A percentile compares a stretch with the other conserved stretches of the same genome.
These are phyloP conservation scores for Conger conger DNA, from an alignment of 2,113 vertebrate species.

Conservation along the genomic window DNA sequence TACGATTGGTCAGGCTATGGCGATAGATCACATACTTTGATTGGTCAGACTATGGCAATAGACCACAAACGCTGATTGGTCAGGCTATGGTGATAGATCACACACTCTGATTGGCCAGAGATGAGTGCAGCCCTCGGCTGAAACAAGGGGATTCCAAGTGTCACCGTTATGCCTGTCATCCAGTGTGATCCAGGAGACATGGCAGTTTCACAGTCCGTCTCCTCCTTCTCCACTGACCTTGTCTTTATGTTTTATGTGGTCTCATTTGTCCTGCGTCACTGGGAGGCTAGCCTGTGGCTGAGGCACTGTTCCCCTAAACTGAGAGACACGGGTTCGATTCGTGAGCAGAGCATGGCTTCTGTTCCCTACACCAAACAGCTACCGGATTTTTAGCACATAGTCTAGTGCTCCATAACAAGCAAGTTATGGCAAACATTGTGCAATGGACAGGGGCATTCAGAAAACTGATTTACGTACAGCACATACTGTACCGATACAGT, in stretches of 20 bases:
- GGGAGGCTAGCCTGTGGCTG: background rate
- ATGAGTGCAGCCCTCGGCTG: background rate
- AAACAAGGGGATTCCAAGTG: background rate
- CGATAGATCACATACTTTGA: no score
- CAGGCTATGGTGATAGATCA: background rate
- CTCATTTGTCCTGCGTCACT: background rate
- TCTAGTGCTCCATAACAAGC: background rate
- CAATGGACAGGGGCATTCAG: background rate
- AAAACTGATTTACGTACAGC: no score
- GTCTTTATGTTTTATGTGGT: background rate
- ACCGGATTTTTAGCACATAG: background rate
- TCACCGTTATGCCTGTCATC: background rate
- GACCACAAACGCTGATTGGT: no score
- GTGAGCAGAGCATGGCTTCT: background rate
- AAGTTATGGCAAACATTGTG: background rate
- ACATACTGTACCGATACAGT: no score
- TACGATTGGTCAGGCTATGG: no score
- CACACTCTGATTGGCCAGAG: background rate
- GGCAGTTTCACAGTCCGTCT: background rate
- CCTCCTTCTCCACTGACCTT: conserved; percentile 1
- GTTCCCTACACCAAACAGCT: background rate
- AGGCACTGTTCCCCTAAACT: background rate
- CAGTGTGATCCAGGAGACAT: background rate
- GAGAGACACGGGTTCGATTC: background rate
- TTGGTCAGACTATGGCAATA: no score